These are phyloP conservation scores for Grus americana DNA, from an alignment of 2,113 vertebrate genomes.

Conservation along the genomic window DNA sequence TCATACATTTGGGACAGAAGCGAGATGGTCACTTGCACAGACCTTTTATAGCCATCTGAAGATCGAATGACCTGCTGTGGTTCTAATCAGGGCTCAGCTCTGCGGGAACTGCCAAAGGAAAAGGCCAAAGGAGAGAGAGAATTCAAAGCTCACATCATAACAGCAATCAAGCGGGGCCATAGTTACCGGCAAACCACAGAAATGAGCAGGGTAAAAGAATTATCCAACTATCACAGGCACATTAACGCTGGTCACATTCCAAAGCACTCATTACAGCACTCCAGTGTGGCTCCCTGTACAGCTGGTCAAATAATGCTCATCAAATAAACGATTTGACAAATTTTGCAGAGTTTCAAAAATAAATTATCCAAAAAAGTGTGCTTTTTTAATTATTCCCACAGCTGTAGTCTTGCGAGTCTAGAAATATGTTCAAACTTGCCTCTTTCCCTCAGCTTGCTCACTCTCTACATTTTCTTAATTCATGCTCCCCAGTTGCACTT, in stretches of 20 bases:
- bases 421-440: neutral
- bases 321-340: constrained; percentile 56
- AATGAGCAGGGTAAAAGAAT: constrained; percentile 43
- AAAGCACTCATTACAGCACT: constrained; percentile 53
- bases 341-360: constrained; percentile 51
- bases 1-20: constrained; percentile 50
- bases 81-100: constrained; percentile 67
- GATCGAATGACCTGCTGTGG: constrained; percentile 59
- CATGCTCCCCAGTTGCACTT: neutral
- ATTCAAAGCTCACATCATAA: constrained; percentile 61
- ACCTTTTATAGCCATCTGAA: constrained; percentile 68
- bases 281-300: constrained; percentile 19
- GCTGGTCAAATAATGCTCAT: constrained; percentile 55
- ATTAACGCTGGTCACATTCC: neutral
- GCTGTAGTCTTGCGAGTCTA: neutral
- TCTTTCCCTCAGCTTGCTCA: neutral
- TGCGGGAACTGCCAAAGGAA: constrained; percentile 57
- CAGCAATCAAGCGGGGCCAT: constrained; percentile 38
- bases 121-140: constrained; percentile 68
- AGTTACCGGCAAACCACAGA: constrained; percentile 51
- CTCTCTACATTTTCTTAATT: constrained; percentile 32
- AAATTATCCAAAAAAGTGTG: constrained; percentile 27
- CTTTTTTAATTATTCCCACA: constrained; percentile 55
- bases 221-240: constrained; percentile 42
- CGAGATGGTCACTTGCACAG: constrained; percentile 36